Evolutionary conservation across 2,797 vertebrate genomes (phyloP), one percentile per base, ranked within the genome.

Genomic region (Coregonus ussuriensis): DNA sequence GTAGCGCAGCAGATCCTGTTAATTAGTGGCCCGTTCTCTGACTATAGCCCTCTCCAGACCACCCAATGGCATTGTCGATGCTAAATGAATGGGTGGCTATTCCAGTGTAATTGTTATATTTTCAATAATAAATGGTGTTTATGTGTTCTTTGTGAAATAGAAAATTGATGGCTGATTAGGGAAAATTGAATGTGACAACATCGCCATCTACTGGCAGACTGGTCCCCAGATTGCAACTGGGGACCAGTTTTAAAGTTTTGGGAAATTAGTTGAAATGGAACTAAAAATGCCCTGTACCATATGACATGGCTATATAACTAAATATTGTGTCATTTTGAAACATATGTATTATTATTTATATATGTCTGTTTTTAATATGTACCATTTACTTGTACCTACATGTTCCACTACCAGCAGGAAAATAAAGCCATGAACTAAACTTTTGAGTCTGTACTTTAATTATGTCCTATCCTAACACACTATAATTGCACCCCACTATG

Each of bases 361-460:
- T 9, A 47, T 79, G 31, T 78, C 62, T 84, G 51, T 76, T 79
- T 81, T 70, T 18, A 81, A 15, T 47, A 11, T 75, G 70, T 21
- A 37, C 83, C 72, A 37, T 73, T 41, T 72, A 33, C 41, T 68
- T 73, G 66, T 35, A 47, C 51, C 18, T 63, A 6, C 3, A 72
- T 51, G 65, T 76, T 62, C 21, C 6, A 69, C 82, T 88, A 92
- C 86, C 91, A 92, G 91, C 89, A 92, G 89, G 91, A 92, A 80
- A 81, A 92, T 93, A 95, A 95, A 94, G 93, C 89, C 91, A 93
- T 94, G 79, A 85, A 84, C 86, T 89, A 84, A 93, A 93, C 16
- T 6, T 80, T 82, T 90, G 74, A 84, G 82, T 88, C 79, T 83
- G 59, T 63, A 4, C 83, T 41, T 74, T 4, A 37, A 33, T 85